These are phyloP conservation scores for Araneus ventricosus DNA, from an alignment of 1,140 invertebrate genomes.

Conservation along the genomic window DNA sequence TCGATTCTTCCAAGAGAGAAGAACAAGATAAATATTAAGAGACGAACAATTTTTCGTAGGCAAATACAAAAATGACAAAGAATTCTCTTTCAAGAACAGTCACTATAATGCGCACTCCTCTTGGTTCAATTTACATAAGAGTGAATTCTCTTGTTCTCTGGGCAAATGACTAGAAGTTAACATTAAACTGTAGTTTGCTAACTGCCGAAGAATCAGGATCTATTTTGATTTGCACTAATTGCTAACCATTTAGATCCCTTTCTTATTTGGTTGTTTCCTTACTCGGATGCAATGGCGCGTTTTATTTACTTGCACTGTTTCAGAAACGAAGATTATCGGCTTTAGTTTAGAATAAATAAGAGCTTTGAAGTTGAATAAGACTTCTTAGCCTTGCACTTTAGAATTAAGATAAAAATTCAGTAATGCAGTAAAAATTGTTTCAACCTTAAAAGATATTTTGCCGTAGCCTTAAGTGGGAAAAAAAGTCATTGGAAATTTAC, in stretches of 20 bases:
- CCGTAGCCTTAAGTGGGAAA: not conserved
- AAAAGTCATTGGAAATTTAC: slow-evolving; percentile 33
- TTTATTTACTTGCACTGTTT: slow-evolving; percentile 20
- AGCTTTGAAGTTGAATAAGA: slow-evolving; percentile 30
- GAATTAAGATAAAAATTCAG: slow-evolving; percentile 10
- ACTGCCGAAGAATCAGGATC: slow-evolving; percentile 20
- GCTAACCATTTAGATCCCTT: slow-evolving; percentile 31
- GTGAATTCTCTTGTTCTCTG: slow-evolving; percentile 30
- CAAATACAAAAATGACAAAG: slow-evolving; percentile 28
- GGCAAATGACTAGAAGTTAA: slow-evolving; percentile 29
- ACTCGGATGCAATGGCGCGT: not conserved
- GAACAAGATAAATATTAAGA: not conserved
- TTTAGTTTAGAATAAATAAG: slow-evolving; percentile 31
- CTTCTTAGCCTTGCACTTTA: not conserved
- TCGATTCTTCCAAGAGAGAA: not conserved
- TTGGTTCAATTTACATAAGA: slow-evolving; percentile 25
- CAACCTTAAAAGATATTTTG: not conserved
- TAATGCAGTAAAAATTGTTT: slow-evolving; percentile 18
- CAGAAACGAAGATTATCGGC: slow-evolving; percentile 21
- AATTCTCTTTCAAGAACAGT: not conserved
- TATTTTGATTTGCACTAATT: slow-evolving; percentile 35
- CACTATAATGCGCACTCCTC: not conserved
- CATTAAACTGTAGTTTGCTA: slow-evolving; percentile 34
- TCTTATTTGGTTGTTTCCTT: slow-evolving; percentile 16
- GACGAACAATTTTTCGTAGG: slow-evolving; percentile 15